Conservation (phyloP, 2,113 vertebrate species). For the Collichthys lucidus region DNA sequence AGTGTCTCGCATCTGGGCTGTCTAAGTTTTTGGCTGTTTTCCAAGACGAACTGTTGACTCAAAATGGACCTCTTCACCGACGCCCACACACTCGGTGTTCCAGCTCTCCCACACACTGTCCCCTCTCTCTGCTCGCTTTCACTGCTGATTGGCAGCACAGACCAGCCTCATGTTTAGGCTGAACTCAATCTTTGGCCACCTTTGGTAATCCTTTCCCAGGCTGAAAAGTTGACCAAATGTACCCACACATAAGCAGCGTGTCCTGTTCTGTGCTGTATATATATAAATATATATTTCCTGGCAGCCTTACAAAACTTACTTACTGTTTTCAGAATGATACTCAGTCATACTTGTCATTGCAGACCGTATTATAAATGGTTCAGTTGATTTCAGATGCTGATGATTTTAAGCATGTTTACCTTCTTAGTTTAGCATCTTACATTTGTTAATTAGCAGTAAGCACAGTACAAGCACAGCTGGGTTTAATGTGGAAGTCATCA, state of each 20-base stretch:
- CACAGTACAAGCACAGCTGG: too few relatives aligned
- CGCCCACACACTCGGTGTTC: slow-evolving; percentile 30
- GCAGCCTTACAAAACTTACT: neutral
- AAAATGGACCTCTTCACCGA: slow-evolving; percentile 29
- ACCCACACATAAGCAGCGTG: neutral
- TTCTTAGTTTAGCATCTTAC: neutral
- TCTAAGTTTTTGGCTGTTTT: slow-evolving; percentile 41
- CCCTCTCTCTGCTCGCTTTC: neutral
- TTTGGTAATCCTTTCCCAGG: slow-evolving; percentile 16
- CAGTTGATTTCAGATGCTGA: neutral
- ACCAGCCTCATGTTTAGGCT: slow-evolving; percentile 26
- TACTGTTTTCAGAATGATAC: neutral
- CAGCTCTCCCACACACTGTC: slow-evolving; percentile 28
- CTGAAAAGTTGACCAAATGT: neutral
- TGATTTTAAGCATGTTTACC: neutral
- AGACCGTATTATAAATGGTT: neutral
- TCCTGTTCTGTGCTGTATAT: neutral
- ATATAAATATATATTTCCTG: neutral
- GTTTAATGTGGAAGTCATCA: neutral
- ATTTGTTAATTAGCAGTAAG: too few relatives aligned
- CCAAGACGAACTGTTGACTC: slow-evolving; percentile 44
- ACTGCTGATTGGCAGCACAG: slow-evolving; percentile 33
- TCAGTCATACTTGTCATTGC: neutral
- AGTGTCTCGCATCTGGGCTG: slow-evolving; percentile 25
- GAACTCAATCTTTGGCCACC: slow-evolving; percentile 28